Conservation (phyloP, 2,888 invertebrate species). For the Rhabditoides inermis region DNA sequence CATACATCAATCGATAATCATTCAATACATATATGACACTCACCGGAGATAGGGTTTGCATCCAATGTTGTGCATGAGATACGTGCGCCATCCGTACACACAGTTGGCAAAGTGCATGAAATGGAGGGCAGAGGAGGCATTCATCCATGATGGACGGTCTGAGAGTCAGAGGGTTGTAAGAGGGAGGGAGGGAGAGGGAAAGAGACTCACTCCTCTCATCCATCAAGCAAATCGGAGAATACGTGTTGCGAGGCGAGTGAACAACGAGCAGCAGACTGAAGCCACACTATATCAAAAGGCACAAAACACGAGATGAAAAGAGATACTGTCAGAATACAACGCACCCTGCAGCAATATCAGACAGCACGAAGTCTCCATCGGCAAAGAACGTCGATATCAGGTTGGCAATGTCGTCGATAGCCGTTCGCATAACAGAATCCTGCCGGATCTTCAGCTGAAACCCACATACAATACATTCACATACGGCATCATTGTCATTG, state of each 20-base stretch:
- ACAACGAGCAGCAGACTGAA: constrained; percentile 72
- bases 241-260: constrained; percentile 31
- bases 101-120: constrained; percentile 69
- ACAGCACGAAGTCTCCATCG: constrained; percentile 14
- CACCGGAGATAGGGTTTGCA: constrained; percentile 18
- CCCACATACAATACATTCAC: background rate
- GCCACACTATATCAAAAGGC: constrained; percentile 87
- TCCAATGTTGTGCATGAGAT: constrained; percentile 52
- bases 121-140: constrained; percentile 24
- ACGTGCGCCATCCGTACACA: constrained; percentile 80
- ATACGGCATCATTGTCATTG: too few species aligned
- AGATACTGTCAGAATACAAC: background rate
- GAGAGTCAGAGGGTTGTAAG: too few species aligned
- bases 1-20: too few species aligned
- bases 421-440: constrained; percentile 39
- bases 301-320: constrained; percentile 76
- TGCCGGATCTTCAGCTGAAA: constrained; percentile 47
- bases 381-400: constrained; percentile 48
- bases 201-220: too few species aligned
- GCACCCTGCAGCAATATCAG: background rate
- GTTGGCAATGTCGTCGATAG: constrained; percentile 47
- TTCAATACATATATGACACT: too few species aligned
- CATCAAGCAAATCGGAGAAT: too few species aligned
- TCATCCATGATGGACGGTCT: constrained; percentile 31
- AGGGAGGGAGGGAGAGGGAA: too few species aligned